phyloP scores from a whole-genome alignment of 2,888 invertebrate species.

The Drosophila falleni region DNA sequence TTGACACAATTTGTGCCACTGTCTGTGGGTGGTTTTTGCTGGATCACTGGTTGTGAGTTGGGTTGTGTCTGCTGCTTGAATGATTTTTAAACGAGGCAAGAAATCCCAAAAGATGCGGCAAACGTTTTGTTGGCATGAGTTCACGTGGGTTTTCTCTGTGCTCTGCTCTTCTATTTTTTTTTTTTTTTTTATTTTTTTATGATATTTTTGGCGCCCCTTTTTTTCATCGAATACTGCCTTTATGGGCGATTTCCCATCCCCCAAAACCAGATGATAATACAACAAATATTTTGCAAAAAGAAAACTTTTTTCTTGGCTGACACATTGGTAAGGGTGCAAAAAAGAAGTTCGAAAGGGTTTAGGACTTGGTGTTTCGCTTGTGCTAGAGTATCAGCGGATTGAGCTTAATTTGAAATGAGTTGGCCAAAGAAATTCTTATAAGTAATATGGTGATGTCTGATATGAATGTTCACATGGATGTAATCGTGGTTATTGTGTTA shows the following conservation, averaged over 20 bases:
- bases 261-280: slow-evolving; percentile 66
- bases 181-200: slow-evolving; percentile 35
- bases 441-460: neutral
- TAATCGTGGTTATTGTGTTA: neutral
- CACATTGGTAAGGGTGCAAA: slow-evolving; percentile 48
- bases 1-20: slow-evolving; percentile 80
- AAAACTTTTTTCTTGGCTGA: slow-evolving; percentile 59
- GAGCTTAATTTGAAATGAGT: slow-evolving; percentile 36
- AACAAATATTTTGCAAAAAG: slow-evolving; percentile 58
- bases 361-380: neutral
- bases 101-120: slow-evolving; percentile 83
- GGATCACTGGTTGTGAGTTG: slow-evolving; percentile 34
- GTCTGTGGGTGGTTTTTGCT: slow-evolving; percentile 54
- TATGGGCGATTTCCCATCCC: slow-evolving; percentile 42
- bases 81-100: slow-evolving; percentile 84
- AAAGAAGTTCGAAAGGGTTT: slow-evolving; percentile 37
- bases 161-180: slow-evolving; percentile 13
- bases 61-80: slow-evolving; percentile 83
- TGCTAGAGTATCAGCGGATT: slow-evolving; percentile 44
- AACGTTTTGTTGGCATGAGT: slow-evolving; percentile 74
- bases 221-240: slow-evolving; percentile 50
- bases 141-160: slow-evolving; percentile 65
- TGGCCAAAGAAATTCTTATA: slow-evolving; percentile 8
- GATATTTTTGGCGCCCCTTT: slow-evolving; percentile 37
- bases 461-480: slow-evolving; percentile 30